A percentile compares a stretch with the other conserved stretches of the same genome.
phyloP scores from a whole-genome alignment of 2,113 vertebrate species.

The Heloderma charlesbogerti region DNA sequence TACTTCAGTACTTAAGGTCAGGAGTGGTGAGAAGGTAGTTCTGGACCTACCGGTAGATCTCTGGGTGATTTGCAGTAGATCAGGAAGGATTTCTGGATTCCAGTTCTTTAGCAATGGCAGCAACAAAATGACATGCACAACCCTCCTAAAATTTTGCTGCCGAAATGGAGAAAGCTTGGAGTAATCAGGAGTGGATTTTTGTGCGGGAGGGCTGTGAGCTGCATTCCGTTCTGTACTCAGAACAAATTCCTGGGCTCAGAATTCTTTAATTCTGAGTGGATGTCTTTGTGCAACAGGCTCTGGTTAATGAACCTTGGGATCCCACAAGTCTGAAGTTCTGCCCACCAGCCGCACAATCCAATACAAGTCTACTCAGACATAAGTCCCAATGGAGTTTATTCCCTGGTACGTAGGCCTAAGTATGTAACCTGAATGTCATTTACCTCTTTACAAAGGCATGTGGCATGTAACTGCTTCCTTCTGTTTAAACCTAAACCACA shows the following conservation, averaged over 20 bases:
- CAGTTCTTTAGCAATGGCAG: background rate
- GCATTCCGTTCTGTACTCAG: too few species aligned
- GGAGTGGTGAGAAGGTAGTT: background rate
- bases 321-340: too few species aligned
- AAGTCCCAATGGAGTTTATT: too few species aligned
- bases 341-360: too few species aligned
- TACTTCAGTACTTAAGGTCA: constrained; percentile 6
- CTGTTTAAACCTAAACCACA: background rate
- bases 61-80: background rate
- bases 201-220: too few species aligned
- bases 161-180: background rate
- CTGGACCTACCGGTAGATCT: too few species aligned
- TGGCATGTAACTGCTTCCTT: constrained; percentile 19
- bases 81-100: background rate
- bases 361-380: too few species aligned
- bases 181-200: background rate
- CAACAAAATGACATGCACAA: too few species aligned
- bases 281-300: background rate
- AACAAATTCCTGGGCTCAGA: too few species aligned
- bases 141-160: background rate
- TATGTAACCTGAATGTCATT: background rate
- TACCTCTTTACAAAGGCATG: constrained; percentile 11
- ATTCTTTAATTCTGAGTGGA: too few species aligned
- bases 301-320: background rate
- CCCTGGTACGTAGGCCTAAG: background rate